Percentiles rank a stretch among this genome's conserved stretches.
Evolutionary conservation across 92 coral and sea anemone genomes (phyloP).

Genomic region (Pocillopora grandis): DNA sequence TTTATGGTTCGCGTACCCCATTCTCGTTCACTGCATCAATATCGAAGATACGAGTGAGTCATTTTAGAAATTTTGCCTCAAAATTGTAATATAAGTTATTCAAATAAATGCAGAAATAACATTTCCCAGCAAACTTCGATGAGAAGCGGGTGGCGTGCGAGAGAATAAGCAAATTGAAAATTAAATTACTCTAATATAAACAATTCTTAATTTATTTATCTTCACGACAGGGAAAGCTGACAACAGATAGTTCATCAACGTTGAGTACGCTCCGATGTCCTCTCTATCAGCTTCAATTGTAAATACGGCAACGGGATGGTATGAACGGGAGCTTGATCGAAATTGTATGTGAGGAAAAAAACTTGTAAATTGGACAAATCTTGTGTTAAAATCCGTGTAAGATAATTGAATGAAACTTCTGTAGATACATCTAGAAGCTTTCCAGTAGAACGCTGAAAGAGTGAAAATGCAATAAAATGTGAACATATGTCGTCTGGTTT

Average conservation of each 20-base stretch:
- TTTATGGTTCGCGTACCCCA: conserved; percentile 7
- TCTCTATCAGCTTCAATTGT: not conserved
- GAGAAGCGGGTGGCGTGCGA: too few species aligned
- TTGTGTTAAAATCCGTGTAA: not conserved
- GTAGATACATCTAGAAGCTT: too few species aligned
- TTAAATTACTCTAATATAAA: too few species aligned
- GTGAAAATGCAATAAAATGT: not conserved
- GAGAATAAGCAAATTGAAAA: too few species aligned
- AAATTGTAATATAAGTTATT: not conserved
- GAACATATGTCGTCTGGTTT: not conserved
- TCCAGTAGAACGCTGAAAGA: too few species aligned
- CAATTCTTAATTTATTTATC: too few species aligned
- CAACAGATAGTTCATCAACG: not conserved
- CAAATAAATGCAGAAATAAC: not conserved
- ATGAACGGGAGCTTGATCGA: not conserved
- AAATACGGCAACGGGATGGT: not conserved
- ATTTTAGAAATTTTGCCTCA: not conserved
- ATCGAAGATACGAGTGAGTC: not conserved
- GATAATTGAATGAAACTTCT: not conserved
- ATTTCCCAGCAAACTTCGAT: not conserved
- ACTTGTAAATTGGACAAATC: conserved; percentile 2
- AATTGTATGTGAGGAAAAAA: not conserved
- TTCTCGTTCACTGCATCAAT: not conserved
- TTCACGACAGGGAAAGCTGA: not conserved
- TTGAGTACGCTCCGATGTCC: not conserved